phyloP scores from a whole-genome alignment of 2,888 invertebrate genomes.

The Meteorus colon region DNA sequence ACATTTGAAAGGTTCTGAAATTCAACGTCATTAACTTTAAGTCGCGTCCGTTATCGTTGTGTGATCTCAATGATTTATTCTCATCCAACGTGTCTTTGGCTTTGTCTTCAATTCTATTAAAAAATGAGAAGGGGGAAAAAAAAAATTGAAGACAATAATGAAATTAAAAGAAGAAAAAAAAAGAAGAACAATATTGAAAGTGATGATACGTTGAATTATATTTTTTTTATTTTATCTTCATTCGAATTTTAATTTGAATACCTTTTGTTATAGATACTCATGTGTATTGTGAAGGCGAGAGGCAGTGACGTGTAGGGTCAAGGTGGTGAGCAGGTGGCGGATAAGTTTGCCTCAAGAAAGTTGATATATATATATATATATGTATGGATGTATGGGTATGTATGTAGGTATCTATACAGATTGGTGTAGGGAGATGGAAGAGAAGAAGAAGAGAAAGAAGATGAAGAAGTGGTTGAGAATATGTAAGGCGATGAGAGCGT shows the following conservation, averaged over 20 bases:
- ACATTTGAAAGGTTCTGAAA: constrained; percentile 39
- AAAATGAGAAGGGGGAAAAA: neutral
- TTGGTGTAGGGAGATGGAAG: constrained; percentile 8
- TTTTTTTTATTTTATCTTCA: neutral
- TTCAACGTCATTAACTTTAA: constrained; percentile 46
- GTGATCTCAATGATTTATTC: constrained; percentile 43
- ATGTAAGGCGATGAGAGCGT: constrained; percentile 42
- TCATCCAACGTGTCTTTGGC: constrained; percentile 27
- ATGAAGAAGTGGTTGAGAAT: constrained; percentile 19
- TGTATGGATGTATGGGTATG: constrained; percentile 7
- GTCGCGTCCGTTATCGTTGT: constrained; percentile 34
- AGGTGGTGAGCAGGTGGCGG: constrained; percentile 46
- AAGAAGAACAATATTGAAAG: neutral
- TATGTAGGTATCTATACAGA: neutral
- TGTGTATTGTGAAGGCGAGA: constrained; percentile 17
- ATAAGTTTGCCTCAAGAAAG: constrained; percentile 40
- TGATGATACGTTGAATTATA: constrained; percentile 8
- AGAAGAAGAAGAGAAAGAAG: constrained; percentile 5
- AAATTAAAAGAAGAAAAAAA: neutral
- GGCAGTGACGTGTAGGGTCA: constrained; percentile 40
- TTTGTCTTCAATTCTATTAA: constrained; percentile 31
- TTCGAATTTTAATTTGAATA: constrained; percentile 22
- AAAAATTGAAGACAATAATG: neutral
- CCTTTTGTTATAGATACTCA: constrained; percentile 10
- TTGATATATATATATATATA: neutral